Conservation (phyloP, 2,888 invertebrate genomes). For the Eupeodes latifasciatus region DNA sequence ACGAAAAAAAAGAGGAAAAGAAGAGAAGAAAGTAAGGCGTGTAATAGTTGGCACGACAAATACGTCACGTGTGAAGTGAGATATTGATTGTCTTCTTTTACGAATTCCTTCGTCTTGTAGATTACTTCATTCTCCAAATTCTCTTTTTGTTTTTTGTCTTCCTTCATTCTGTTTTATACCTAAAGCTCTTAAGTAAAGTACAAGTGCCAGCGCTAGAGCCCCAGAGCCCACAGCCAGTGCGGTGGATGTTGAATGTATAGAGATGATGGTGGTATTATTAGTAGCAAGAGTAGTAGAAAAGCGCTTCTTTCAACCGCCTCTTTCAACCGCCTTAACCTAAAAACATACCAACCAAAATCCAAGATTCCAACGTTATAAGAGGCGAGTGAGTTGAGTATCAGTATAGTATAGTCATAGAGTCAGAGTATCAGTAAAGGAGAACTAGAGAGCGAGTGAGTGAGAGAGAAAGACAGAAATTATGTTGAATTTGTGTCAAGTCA, state of each 20-base stretch:
- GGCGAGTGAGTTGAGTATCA: too few species aligned
- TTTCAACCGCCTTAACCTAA: constrained; percentile 51
- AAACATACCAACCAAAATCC: constrained; percentile 39
- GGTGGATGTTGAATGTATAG: not conserved
- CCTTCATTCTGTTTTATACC: constrained; percentile 19
- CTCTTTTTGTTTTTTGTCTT: constrained; percentile 6
- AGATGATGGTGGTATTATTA: not conserved
- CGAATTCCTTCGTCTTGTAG: constrained; percentile 29
- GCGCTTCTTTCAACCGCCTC: constrained; percentile 40
- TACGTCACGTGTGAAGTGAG: constrained; percentile 21
- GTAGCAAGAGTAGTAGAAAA: constrained; percentile 1
- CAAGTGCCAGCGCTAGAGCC: too few species aligned
- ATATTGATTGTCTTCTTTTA: constrained; percentile 42
- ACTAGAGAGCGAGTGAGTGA: not conserved
- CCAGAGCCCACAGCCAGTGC: too few species aligned
- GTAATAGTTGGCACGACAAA: constrained; percentile 11
- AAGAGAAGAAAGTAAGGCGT: constrained; percentile 12
- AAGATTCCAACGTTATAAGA: not conserved
- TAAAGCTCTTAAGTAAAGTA: constrained; percentile 51
- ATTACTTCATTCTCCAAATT: constrained; percentile 42
- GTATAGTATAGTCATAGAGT: not conserved
- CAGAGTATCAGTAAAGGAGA: not conserved
- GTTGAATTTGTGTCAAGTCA: constrained; percentile 75
- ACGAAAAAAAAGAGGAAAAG: not conserved
- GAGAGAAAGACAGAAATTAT: constrained; percentile 30